Conservation (phyloP, 2,888 invertebrate genomes). For the Phytoseiulus persimilis region DNA sequence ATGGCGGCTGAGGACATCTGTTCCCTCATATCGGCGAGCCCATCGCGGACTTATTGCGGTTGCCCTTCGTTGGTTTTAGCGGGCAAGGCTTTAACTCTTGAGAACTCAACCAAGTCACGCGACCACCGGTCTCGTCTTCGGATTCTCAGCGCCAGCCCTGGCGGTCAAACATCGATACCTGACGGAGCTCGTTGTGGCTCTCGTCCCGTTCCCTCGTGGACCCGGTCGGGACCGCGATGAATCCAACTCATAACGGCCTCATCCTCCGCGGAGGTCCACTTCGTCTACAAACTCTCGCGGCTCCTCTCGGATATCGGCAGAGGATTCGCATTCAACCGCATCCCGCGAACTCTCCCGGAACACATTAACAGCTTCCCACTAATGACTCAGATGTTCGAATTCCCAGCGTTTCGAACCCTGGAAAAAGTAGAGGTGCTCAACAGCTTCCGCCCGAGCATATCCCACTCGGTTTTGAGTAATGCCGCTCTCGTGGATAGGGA, state of each 20-base stretch:
- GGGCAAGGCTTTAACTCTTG: neutral
- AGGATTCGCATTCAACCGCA: neutral
- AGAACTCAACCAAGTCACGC: conserved; percentile 22
- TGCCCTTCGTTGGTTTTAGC: neutral
- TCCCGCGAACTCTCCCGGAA: neutral
- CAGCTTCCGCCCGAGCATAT: neutral
- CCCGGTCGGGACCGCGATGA: no score
- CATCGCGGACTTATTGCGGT: neutral
- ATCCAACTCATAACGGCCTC: no score
- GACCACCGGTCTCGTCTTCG: neutral
- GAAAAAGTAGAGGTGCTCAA: conserved; percentile 5
- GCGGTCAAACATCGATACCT: neutral
- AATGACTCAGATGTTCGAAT: neutral
- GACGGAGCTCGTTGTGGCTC: neutral
- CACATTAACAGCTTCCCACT: neutral
- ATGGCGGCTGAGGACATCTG: neutral
- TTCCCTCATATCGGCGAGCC: neutral
- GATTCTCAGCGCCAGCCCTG: neutral
- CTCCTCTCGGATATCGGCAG: neutral
- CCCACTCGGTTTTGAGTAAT: no score
- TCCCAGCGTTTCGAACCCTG: neutral
- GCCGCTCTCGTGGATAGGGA: no score
- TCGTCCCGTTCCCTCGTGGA: neutral
- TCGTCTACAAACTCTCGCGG: neutral
- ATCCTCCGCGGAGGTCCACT: no score